Evolutionary conservation across 2,113 vertebrate genomes (phyloP).

Genomic region (Callorhinus ursinus): DNA sequence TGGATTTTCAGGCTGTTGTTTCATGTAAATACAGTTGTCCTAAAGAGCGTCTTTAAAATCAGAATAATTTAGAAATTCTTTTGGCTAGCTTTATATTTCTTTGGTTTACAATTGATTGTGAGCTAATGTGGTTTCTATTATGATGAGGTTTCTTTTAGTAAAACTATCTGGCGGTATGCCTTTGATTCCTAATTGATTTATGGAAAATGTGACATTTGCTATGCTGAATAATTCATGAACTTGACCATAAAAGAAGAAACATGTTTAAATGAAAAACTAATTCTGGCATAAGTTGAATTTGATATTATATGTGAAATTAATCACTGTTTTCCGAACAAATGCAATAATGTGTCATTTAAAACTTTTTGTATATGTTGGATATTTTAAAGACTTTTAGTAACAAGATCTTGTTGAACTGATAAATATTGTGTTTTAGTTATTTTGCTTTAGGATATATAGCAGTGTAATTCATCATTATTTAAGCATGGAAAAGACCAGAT

Average conservation of each 20-base stretch:
- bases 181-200: slow-evolving; percentile 72
- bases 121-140: slow-evolving; percentile 67
- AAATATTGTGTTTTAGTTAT: slow-evolving; percentile 8
- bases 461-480: slow-evolving; percentile 54
- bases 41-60: slow-evolving; percentile 61
- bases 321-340: slow-evolving; percentile 46
- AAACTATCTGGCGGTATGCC: slow-evolving; percentile 37
- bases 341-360: slow-evolving; percentile 48
- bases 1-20: slow-evolving; percentile 54
- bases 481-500: not conserved
- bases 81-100: slow-evolving; percentile 56
- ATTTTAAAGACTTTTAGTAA: slow-evolving; percentile 48
- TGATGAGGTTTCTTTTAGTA: slow-evolving; percentile 60
- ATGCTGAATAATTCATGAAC: slow-evolving; percentile 70
- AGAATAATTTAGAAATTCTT: slow-evolving; percentile 55
- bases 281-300: slow-evolving; percentile 55
- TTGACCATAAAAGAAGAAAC: slow-evolving; percentile 58
- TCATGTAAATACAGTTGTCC: slow-evolving; percentile 46
- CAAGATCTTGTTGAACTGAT: slow-evolving; percentile 31
- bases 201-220: slow-evolving; percentile 73
- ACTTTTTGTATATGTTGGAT: slow-evolving; percentile 33
- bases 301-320: slow-evolving; percentile 55
- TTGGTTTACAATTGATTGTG: slow-evolving; percentile 62
- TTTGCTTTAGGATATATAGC: slow-evolving; percentile 19
- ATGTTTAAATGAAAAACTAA: slow-evolving; percentile 65